Conservation (phyloP, 2,888 invertebrate species). For the Melolontha melolontha region DNA sequence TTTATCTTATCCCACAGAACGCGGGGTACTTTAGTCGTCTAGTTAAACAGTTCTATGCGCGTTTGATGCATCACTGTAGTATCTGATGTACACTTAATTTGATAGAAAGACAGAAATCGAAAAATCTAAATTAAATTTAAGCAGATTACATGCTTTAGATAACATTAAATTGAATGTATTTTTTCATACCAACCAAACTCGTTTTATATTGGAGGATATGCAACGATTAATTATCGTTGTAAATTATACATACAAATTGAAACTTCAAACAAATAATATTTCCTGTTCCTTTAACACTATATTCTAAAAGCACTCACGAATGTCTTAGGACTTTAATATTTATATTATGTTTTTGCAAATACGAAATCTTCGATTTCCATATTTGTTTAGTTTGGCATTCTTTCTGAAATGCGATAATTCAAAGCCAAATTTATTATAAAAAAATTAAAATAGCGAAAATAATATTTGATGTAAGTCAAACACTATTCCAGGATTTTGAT, state of each 20-base stretch:
- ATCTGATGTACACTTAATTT: slow-evolving; percentile 25
- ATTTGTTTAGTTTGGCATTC: too few species aligned
- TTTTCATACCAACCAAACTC: slow-evolving; percentile 33
- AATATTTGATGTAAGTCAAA: too few species aligned
- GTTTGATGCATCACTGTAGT: slow-evolving; percentile 23
- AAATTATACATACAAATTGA: slow-evolving; percentile 28
- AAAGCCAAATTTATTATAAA: too few species aligned
- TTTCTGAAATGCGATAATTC: too few species aligned
- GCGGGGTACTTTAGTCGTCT: slow-evolving; percentile 50
- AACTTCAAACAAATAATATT: slow-evolving; percentile 12
- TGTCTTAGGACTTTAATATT: not conserved
- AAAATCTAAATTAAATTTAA: slow-evolving; percentile 30
- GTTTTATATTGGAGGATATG: slow-evolving; percentile 37
- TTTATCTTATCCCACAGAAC: slow-evolving; percentile 56
- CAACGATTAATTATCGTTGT: slow-evolving; percentile 34
- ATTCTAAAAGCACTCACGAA: too few species aligned
- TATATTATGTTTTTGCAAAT: not conserved
- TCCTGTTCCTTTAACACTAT: not conserved
- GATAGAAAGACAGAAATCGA: slow-evolving; percentile 25
- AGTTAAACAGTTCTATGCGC: slow-evolving; percentile 45
- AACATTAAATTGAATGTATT: slow-evolving; percentile 16
- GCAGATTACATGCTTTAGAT: slow-evolving; percentile 12
- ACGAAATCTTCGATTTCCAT: too few species aligned
- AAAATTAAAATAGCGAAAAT: too few species aligned
- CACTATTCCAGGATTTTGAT: too few species aligned